Conservation (phyloP, 2,113 vertebrate species). For the Empidonax traillii region DNA sequence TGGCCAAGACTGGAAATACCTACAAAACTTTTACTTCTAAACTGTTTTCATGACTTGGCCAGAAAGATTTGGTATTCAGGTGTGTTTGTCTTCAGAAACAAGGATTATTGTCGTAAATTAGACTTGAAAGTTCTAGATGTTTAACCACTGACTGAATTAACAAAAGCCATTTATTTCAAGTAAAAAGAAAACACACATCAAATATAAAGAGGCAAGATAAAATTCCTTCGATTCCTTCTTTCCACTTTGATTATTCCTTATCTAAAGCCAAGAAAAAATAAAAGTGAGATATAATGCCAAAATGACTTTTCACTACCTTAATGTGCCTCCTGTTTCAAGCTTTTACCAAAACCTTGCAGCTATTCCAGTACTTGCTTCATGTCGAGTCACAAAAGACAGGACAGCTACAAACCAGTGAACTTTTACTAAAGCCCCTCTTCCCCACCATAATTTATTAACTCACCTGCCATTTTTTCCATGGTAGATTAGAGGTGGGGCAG, state of each 20-base stretch:
- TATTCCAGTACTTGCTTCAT: not conserved
- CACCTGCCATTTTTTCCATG: not conserved
- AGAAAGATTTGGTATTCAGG: not conserved
- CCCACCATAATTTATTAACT: not conserved
- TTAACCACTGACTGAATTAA: not conserved
- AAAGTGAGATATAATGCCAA: not conserved
- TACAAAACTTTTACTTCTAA: not conserved
- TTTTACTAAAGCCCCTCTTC: not conserved
- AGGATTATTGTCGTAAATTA: not conserved
- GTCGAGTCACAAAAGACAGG: not conserved
- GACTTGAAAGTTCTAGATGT: not conserved
- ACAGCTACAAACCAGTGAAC: not conserved
- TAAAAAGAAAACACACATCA: not conserved
- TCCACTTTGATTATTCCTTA: not conserved
- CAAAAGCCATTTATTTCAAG: slow-evolving; percentile 1
- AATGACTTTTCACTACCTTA: not conserved
- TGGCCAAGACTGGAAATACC: not conserved
- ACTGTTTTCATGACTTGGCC: not conserved
- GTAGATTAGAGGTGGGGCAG: not conserved
- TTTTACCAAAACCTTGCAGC: not conserved
- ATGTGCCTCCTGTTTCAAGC: not conserved
- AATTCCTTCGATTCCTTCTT: not conserved
- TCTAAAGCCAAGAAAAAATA: not conserved
- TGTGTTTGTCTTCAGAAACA: not conserved
- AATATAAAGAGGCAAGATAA: not conserved